These are phyloP conservation scores for Lacerta bilineata DNA, from an alignment of 2,797 vertebrate genomes.

Conservation along the genomic window DNA sequence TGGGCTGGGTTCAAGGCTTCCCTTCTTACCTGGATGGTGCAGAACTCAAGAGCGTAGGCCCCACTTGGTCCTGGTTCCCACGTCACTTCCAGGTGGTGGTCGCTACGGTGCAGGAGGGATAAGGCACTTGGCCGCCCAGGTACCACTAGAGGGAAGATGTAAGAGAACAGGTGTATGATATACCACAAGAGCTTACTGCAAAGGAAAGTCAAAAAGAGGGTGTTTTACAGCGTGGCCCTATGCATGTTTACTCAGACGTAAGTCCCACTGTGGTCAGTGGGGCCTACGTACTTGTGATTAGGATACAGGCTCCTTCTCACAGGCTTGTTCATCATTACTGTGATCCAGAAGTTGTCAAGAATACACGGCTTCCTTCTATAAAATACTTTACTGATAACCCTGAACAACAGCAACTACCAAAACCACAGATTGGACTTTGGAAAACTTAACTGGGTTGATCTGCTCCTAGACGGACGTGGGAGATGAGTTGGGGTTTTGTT, in stretches of 20 bases:
- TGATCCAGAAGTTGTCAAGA: neutral
- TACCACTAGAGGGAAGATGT: conserved; percentile 78
- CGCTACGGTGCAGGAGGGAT: conserved; percentile 73
- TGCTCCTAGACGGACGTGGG: too few relatives aligned
- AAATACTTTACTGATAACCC: too few relatives aligned
- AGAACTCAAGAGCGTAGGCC: conserved; percentile 82
- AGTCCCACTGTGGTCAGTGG: neutral
- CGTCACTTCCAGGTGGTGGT: conserved; percentile 79
- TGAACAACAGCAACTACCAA: too few relatives aligned
- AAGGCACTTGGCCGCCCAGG: conserved; percentile 83
- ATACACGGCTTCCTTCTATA: too few relatives aligned
- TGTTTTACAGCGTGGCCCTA: too few relatives aligned
- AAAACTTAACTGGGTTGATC: too few relatives aligned
- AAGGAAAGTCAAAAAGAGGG: neutral
- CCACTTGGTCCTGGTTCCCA: conserved; percentile 89
- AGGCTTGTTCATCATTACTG: neutral
- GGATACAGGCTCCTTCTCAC: neutral
- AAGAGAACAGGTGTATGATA: neutral
- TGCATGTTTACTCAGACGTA: neutral
- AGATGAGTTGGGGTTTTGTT: too few relatives aligned
- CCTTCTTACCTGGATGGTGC: conserved; percentile 86
- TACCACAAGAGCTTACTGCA: neutral
- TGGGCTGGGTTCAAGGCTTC: too few relatives aligned
- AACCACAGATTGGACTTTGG: too few relatives aligned
- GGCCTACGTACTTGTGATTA: neutral